Evolutionary conservation across 2,888 invertebrate genomes (phyloP), one percentile per base, ranked within the genome.

Genomic region (Nemapogon koenigi): DNA sequence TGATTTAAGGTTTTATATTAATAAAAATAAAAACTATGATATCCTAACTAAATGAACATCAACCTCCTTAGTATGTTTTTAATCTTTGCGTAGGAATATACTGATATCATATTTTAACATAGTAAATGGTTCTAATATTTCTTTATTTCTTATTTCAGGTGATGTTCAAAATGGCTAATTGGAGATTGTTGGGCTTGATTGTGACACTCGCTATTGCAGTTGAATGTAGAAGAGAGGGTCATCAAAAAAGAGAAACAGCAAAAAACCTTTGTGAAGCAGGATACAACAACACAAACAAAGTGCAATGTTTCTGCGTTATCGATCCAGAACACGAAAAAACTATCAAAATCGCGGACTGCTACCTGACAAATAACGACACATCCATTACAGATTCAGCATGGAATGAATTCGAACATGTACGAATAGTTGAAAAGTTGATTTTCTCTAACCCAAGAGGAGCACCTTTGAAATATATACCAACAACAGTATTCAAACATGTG

Each of bases 321-420:
- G 58, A 61, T 17, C 46, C 45, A 2, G 46, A 45, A 14, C 43
- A 56, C n/a, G 43, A 49, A 1, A 43, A 53, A 14, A 40, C 49
- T 3, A 83, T 87, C 1, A 81, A 81, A 39, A 83, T 82, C 37
- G 88, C 87, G 16, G 88, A 86, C 51, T 92, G 92, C 54, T 84
- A 85, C 68, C 76, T 90, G 3, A 83, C 87, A 46, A 79, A 75
- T 22, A 71, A 79, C 17, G 80, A 81, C 11, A 64, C 87, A 31
- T 63, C 72, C 4, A 64, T 67, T 37, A 82, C 86, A 35, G 84
- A 89, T 51, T 70, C 76, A 3, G 71, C 81, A 36, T 91, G 91
- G 90, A 76, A 79, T 8, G 67, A 81, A 39, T 89, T 90, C 57
- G 67, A 69, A 28, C 80, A 82, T 16, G 83, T 91, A 47, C 81